These are phyloP conservation scores for Chloebia gouldiae DNA, from an alignment of 2,113 vertebrate genomes.

Conservation along the genomic window DNA sequence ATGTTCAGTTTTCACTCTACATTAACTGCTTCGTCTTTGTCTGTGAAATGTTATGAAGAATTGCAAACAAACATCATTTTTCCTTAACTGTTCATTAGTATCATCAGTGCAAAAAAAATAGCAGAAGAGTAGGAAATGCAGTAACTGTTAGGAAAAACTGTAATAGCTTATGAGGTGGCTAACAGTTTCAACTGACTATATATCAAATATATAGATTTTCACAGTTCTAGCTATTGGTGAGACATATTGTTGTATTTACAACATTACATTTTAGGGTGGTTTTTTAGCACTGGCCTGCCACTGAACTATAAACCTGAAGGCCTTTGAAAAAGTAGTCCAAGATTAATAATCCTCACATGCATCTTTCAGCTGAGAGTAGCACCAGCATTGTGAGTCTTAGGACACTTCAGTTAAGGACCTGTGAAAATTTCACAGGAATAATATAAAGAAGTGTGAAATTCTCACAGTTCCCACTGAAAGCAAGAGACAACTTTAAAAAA, in stretches of 20 bases:
- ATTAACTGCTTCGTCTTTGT: background rate
- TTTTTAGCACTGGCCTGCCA: background rate
- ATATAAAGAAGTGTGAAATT: background rate
- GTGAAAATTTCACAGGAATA: background rate
- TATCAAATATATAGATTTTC: background rate
- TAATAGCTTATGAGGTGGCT: background rate
- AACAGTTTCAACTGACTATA: background rate
- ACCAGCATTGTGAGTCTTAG: background rate
- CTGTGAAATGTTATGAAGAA: background rate
- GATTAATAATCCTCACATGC: background rate
- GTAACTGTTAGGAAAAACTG: background rate
- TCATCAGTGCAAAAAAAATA: background rate
- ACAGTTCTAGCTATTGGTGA: background rate
- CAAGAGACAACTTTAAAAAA: background rate
- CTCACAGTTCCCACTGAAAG: background rate
- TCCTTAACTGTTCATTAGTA: background rate
- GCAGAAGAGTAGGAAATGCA: background rate
- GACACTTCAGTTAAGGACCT: background rate
- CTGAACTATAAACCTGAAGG: background rate
- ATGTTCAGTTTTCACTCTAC: constrained; percentile 12
- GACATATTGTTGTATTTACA: background rate
- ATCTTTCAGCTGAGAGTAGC: background rate
- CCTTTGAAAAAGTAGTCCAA: background rate
- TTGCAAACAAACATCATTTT: background rate
- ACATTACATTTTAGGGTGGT: background rate